Conservation (phyloP, 2,797 vertebrate species). For the Diglossa cyanea region DNA sequence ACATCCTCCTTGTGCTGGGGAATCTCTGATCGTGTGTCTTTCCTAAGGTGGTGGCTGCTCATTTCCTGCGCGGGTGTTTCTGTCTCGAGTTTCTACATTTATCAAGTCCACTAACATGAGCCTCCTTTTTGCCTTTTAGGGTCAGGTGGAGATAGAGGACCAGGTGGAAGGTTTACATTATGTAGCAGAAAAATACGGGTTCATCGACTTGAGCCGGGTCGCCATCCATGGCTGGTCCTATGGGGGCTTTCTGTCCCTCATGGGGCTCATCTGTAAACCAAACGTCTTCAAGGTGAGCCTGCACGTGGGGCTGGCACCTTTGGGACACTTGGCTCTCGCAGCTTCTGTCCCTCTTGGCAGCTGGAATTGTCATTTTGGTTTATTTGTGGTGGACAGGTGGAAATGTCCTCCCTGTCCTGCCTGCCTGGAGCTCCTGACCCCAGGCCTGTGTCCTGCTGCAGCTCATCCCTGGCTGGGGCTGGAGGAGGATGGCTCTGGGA, state of each 20-base stretch:
- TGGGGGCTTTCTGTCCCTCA: slow-evolving; percentile 94
- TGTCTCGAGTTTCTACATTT: not conserved
- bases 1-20: not conserved
- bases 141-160: slow-evolving; percentile 97
- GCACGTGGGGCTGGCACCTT: accelerated
- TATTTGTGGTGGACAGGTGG: not conserved
- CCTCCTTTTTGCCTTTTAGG: slow-evolving; percentile 69
- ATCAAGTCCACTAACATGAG: not conserved
- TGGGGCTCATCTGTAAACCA: slow-evolving; percentile 95
- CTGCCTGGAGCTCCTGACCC: not conserved
- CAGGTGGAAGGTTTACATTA: slow-evolving; percentile 96
- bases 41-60: not conserved
- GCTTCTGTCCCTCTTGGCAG: not conserved
- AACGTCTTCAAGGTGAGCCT: slow-evolving; percentile 90
- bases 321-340: not conserved
- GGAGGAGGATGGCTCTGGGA: not conserved
- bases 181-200: slow-evolving; percentile 93
- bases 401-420: not conserved
- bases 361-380: not conserved
- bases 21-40: not conserved
- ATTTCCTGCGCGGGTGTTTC: not conserved
- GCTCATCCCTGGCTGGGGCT: not conserved
- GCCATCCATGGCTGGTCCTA: slow-evolving; percentile 98
- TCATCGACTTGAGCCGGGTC: slow-evolving; percentile 91
- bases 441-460: not conserved